Base-by-base conservation (phyloP, 1,140 invertebrate genomes). In the Drosophila melanica region DNA sequence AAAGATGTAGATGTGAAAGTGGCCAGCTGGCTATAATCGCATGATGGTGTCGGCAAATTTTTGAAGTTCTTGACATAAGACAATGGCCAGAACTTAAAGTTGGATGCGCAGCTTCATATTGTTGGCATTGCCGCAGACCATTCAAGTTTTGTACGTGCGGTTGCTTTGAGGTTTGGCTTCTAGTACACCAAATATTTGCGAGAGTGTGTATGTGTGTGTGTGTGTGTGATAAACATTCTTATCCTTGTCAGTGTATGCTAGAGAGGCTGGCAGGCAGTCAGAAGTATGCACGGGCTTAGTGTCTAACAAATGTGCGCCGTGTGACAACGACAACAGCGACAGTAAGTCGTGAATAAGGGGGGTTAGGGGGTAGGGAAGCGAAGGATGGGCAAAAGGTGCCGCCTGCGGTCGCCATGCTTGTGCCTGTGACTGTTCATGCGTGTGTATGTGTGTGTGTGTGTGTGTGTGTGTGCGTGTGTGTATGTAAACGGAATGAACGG, bases 241-340 rank as follows among this genome's bases (percentile, higher is more conserved):
- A 87, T 89, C 75, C 82, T 71, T 74, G 72, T 65, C 75, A 66
- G 65, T 72, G 60, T 57, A 45, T 42, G 45, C 54, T 47, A 33
- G 44, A 10, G 53, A 33, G 47, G 48, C 70, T 18, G 64, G 12
- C 47, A 57, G 51, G 42, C 68, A 64, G 68, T 41, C 59, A 60
- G 51, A 79, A 76, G 82, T 76, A 78, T 81, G 85, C 64, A 87
- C 68, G 82, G 72, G 82, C 82, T 87, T 89, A 89, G 79, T 77
- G 79, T 77, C 82, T 79, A 89, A 87, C 82, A 87, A 87, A 87
- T 87, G 82, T 89, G 75, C 79, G 62, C 84, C 82, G 79, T 89
- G 82, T 82, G 84, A 87, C 81, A 85, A 85, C 63, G 79, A 51
- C 55, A 58, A 65, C 53, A 33, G 27, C 42, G 42, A 60, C 57